phyloP scores from a whole-genome alignment of 2,113 vertebrate genomes.

The Lichenostomus cassidix region DNA sequence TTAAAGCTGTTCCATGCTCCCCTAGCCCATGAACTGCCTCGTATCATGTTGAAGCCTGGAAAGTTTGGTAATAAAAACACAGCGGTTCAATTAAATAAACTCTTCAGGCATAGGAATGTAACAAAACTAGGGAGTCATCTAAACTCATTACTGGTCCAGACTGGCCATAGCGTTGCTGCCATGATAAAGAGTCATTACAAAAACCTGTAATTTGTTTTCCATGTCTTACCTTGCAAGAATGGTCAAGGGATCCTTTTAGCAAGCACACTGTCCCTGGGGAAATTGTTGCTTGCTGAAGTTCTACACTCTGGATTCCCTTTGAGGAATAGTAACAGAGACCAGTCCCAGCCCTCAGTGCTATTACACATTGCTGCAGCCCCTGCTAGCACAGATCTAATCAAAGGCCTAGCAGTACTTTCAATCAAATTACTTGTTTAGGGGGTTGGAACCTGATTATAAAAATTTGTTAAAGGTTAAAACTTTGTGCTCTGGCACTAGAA shows the following conservation, averaged over 20 bases:
- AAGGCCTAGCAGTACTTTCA: background rate
- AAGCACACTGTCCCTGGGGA: background rate
- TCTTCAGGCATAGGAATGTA: slow-evolving; percentile 12
- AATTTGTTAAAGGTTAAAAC: background rate
- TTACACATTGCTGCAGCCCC: background rate
- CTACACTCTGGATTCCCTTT: background rate
- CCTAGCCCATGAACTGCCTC: background rate
- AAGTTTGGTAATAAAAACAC: slow-evolving; percentile 44
- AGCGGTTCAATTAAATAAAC: slow-evolving; percentile 50
- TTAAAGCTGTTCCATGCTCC: background rate
- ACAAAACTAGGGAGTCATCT: slow-evolving; percentile 23
- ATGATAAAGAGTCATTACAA: background rate
- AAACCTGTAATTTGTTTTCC: background rate
- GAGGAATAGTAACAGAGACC: background rate
- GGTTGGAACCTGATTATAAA: background rate
- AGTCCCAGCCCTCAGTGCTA: background rate
- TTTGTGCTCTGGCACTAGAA: background rate
- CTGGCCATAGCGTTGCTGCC: background rate
- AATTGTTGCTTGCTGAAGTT: background rate
- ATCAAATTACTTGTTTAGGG: background rate
- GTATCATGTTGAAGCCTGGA: background rate
- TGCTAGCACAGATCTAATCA: background rate
- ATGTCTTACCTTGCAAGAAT: background rate
- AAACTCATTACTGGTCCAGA: background rate
- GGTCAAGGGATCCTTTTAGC: background rate